Percentiles rank a stretch among this genome's conserved stretches.
Evolutionary conservation across 2,888 invertebrate genomes (phyloP).

Genomic region (Cylloceria caligata): DNA sequence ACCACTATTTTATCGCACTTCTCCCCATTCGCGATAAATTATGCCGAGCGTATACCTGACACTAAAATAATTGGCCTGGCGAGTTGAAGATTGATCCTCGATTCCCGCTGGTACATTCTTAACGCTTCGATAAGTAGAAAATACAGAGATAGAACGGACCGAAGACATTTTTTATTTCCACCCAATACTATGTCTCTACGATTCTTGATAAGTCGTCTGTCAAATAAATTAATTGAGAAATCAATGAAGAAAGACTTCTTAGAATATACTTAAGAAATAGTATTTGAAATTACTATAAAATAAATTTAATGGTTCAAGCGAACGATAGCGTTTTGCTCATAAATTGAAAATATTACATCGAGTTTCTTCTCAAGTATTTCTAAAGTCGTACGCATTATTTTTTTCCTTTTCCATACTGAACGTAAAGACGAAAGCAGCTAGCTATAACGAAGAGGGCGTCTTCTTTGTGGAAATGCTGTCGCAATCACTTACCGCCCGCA

Average conservation of each 20-base stretch:
- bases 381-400: conserved; percentile 30
- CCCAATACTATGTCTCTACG: too few relatives aligned
- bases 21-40: conserved; percentile 65
- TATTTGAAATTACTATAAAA: neutral
- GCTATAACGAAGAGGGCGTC: conserved; percentile 29
- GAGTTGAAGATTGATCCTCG: conserved; percentile 48
- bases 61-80: conserved; percentile 65
- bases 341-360: neutral
- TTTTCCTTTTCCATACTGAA: conserved; percentile 1
- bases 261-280: neutral
- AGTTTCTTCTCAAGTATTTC: neutral
- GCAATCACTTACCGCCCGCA: conserved; percentile 78
- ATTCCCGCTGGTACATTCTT: conserved; percentile 7
- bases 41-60: conserved; percentile 63
- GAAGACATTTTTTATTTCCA: too few relatives aligned
- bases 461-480: conserved; percentile 57
- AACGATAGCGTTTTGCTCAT: neutral
- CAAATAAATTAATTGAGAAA: too few relatives aligned
- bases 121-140: neutral
- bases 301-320: neutral
- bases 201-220: too few relatives aligned
- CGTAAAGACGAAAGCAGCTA: conserved; percentile 15
- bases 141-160: neutral
- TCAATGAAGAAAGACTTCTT: too few relatives aligned
- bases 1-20: conserved; percentile 76